Conservation (phyloP, 2,113 vertebrate genomes). For the Lampris incognitus region DNA sequence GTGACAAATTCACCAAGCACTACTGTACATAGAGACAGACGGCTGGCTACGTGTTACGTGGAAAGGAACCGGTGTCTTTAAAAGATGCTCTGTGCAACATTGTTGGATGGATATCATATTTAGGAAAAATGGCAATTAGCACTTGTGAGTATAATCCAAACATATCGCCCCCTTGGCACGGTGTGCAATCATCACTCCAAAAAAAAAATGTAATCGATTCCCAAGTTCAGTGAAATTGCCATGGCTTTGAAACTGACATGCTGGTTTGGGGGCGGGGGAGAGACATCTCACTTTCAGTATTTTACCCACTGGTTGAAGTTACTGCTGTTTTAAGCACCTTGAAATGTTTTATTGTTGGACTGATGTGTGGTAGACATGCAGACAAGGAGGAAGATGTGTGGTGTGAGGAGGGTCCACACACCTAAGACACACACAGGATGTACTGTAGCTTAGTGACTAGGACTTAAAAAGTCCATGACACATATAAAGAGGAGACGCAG, state of each 20-base stretch:
- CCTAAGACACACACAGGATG: neutral
- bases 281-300: neutral
- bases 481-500: constrained; percentile 6
- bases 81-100: neutral
- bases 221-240: too few species aligned
- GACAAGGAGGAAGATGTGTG: neutral
- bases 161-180: too few species aligned
- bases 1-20: neutral
- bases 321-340: constrained; percentile 12
- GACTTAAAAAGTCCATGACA: constrained; percentile 34
- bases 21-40: neutral
- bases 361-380: neutral
- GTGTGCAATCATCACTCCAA: too few species aligned
- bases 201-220: too few species aligned
- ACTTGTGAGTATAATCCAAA: too few species aligned
- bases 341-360: neutral
- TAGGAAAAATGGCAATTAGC: too few species aligned
- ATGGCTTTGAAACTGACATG: too few species aligned
- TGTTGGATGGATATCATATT: too few species aligned
- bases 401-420: neutral
- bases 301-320: neutral
- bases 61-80: too few species aligned
- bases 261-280: too few species aligned
- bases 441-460: neutral
- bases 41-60: too few species aligned